phyloP scores from a whole-genome alignment of 2,888 invertebrate species.

The Drosophila incognita region DNA sequence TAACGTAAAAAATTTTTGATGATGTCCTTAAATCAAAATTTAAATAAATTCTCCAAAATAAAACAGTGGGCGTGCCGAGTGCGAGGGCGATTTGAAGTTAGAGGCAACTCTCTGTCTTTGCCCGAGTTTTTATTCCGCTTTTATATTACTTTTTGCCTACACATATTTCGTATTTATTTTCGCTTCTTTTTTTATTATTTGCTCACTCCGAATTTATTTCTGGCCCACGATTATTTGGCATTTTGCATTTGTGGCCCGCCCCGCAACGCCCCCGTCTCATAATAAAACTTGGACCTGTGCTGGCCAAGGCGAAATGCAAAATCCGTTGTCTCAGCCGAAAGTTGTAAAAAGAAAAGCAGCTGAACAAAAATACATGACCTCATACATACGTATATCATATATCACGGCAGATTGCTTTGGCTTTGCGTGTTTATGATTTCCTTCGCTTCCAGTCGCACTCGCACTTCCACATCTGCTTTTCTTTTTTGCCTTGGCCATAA shows the following conservation, averaged over 20 bases:
- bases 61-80: conserved; percentile 33
- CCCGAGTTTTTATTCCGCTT: conserved; percentile 41
- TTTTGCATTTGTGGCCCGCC: conserved; percentile 49
- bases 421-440: conserved; percentile 71
- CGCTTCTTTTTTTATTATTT: conserved; percentile 47
- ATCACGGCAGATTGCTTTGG: conserved; percentile 71
- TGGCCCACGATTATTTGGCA: conserved; percentile 67
- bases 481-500: conserved; percentile 34
- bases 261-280: conserved; percentile 8
- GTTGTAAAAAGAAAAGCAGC: conserved; percentile 51
- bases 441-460: conserved; percentile 1
- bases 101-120: conserved; percentile 8
- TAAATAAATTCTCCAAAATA: conserved; percentile 73
- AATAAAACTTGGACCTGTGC: conserved; percentile 47
- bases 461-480: background rate
- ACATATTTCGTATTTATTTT: conserved; percentile 63
- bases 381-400: conserved; percentile 68
- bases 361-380: conserved; percentile 61
- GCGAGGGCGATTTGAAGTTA: background rate
- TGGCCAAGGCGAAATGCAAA: conserved; percentile 47
- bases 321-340: conserved; percentile 61
- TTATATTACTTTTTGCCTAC: conserved; percentile 50
- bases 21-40: conserved; percentile 81
- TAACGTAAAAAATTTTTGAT: conserved; percentile 80
- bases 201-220: conserved; percentile 57